phyloP scores from a whole-genome alignment of 1,140 invertebrate genomes.

The Chironomus striatipennis region DNA sequence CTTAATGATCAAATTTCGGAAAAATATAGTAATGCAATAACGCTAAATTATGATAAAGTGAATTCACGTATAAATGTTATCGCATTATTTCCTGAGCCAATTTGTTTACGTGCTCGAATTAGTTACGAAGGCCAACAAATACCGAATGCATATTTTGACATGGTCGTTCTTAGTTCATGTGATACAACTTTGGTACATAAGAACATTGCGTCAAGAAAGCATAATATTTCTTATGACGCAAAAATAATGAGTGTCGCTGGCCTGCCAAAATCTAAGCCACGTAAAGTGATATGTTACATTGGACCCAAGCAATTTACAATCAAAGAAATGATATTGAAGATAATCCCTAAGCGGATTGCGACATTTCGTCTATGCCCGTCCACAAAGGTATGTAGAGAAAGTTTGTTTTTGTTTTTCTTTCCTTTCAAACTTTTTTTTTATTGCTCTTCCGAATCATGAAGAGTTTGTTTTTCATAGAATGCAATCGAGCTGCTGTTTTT shows the following conservation, averaged over 20 bases:
- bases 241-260: slow-evolving; percentile 65
- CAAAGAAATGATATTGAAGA: slow-evolving; percentile 85
- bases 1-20: slow-evolving; percentile 43
- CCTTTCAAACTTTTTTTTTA: background rate
- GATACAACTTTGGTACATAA: slow-evolving; percentile 79
- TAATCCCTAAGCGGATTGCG: slow-evolving; percentile 82
- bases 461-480: background rate
- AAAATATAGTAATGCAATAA: slow-evolving; percentile 47
- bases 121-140: slow-evolving; percentile 67
- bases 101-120: slow-evolving; percentile 75
- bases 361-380: slow-evolving; percentile 90
- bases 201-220: slow-evolving; percentile 73
- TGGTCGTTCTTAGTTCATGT: slow-evolving; percentile 76
- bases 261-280: slow-evolving; percentile 55
- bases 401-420: no score
- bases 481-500: no score
- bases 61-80: slow-evolving; percentile 47
- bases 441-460: background rate
- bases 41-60: slow-evolving; percentile 46
- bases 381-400: slow-evolving; percentile 59
- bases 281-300: slow-evolving; percentile 81
- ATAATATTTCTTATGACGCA: slow-evolving; percentile 79
- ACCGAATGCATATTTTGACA: slow-evolving; percentile 86
- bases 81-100: slow-evolving; percentile 47
- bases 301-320: slow-evolving; percentile 76